A percentile compares a stretch with the other conserved stretches of the same genome.
phyloP scores from a whole-genome alignment of 2,113 vertebrate species.

The Nyctibius bracteatus region DNA sequence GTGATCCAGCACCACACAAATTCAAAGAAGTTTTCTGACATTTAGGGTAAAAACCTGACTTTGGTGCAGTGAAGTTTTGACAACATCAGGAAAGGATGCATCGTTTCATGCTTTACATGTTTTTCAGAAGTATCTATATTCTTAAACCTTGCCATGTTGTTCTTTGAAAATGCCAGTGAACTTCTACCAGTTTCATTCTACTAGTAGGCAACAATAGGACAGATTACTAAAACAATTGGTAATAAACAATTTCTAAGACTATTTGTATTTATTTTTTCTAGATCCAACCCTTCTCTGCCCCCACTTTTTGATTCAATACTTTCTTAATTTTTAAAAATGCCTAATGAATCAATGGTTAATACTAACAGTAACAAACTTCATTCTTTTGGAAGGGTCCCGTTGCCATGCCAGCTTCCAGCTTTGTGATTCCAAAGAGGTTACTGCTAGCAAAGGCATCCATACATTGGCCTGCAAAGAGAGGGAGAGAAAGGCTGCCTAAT shows the following conservation, averaged over 20 bases:
- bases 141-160: neutral
- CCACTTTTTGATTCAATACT: slow-evolving; percentile 31
- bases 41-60: neutral
- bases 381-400: slow-evolving; percentile 2
- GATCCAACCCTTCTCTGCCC: neutral
- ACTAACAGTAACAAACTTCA: slow-evolving; percentile 36
- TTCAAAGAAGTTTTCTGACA: neutral
- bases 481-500: neutral
- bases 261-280: slow-evolving; percentile 27
- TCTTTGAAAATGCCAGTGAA: neutral
- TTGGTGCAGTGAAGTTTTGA: neutral
- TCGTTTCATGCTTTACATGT: neutral
- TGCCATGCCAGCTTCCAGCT: slow-evolving; percentile 5
- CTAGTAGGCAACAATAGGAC: neutral
- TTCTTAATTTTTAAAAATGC: slow-evolving; percentile 50
- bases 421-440: slow-evolving; percentile 12
- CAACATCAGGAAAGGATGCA: neutral
- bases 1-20: neutral
- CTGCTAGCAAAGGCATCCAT: neutral
- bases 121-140: neutral
- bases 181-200: neutral
- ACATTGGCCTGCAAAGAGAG: neutral
- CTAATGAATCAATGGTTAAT: slow-evolving; percentile 54
- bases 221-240: neutral
- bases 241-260: neutral